phyloP scores from a whole-genome alignment of 2,113 vertebrate species.

The Lepisosteus oculatus region DNA sequence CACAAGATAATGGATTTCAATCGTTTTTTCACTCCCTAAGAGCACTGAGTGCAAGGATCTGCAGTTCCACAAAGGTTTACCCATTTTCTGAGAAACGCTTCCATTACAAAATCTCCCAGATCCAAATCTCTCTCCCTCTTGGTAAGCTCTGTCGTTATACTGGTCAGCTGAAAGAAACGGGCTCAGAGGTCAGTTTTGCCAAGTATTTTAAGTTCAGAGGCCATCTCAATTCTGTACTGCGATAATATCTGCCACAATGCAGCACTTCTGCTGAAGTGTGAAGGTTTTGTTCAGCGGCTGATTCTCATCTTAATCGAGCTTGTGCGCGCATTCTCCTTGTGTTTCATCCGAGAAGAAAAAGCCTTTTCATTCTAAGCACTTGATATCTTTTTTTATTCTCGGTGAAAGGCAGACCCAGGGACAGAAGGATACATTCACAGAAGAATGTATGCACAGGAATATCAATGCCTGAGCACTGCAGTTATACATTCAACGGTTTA shows the following conservation, averaged over 20 bases:
- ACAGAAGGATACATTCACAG: not conserved
- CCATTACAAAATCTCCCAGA: not conserved
- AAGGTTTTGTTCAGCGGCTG: not conserved
- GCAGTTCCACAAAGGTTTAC: not conserved
- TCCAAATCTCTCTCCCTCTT: not conserved
- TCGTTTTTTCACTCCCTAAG: too few species aligned
- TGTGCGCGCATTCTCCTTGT: constrained; percentile 16
- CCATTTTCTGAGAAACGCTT: not conserved
- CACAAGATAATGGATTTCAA: too few species aligned
- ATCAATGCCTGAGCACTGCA: too few species aligned
- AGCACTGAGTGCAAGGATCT: too few species aligned
- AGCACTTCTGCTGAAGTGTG: constrained; percentile 38
- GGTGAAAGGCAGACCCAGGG: constrained; percentile 6
- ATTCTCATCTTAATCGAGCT: constrained; percentile 1
- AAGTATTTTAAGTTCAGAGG: constrained; percentile 37
- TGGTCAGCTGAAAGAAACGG: not conserved
- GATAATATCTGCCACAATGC: constrained; percentile 54
- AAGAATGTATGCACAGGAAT: not conserved
- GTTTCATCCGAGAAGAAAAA: not conserved
- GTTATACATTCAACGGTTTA: not conserved
- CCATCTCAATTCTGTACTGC: constrained; percentile 51
- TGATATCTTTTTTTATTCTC: constrained; percentile 1
- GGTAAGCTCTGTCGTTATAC: not conserved
- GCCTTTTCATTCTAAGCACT: not conserved
- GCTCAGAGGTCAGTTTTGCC: not conserved